Conservation (phyloP, 37 sponge, comb jelly and placozoan genomes). For the Ephydatia muelleri region DNA sequence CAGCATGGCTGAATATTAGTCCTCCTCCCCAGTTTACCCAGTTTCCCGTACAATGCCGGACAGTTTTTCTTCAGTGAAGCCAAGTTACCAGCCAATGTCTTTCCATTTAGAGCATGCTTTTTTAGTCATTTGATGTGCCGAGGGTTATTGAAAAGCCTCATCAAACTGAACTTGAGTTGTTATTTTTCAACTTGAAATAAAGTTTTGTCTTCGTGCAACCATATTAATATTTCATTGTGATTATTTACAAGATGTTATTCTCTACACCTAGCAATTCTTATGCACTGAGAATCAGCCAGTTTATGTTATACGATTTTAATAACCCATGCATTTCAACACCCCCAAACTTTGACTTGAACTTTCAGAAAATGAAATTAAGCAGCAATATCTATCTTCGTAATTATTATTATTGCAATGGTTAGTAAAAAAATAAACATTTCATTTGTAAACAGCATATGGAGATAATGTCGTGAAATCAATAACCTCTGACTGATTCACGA, state of each 20-base stretch:
- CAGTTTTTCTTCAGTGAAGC: not conserved
- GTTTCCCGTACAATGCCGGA: no score
- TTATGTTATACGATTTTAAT: no score
- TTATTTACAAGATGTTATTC: not conserved
- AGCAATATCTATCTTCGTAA: no score
- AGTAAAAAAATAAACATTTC: no score
- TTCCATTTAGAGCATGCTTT: no score
- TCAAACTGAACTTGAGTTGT: not conserved
- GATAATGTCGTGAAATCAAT: no score
- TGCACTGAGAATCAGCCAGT: no score
- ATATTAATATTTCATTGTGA: not conserved
- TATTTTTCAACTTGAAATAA: not conserved
- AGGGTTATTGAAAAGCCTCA: not conserved
- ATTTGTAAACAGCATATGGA: no score
- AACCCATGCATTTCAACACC: not conserved
- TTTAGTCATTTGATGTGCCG: not conserved
- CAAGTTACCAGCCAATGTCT: not conserved
- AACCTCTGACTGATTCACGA: no score
- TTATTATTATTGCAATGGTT: no score
- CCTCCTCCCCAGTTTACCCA: no score
- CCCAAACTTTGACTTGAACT: slow-evolving; percentile 61
- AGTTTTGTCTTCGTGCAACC: not conserved
- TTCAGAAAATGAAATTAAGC: slow-evolving; percentile 56
- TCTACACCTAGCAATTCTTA: not conserved
- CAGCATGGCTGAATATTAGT: no score